phyloP scores from a whole-genome alignment of 2,888 invertebrate species.

The Hydroisotoma schaefferi region DNA sequence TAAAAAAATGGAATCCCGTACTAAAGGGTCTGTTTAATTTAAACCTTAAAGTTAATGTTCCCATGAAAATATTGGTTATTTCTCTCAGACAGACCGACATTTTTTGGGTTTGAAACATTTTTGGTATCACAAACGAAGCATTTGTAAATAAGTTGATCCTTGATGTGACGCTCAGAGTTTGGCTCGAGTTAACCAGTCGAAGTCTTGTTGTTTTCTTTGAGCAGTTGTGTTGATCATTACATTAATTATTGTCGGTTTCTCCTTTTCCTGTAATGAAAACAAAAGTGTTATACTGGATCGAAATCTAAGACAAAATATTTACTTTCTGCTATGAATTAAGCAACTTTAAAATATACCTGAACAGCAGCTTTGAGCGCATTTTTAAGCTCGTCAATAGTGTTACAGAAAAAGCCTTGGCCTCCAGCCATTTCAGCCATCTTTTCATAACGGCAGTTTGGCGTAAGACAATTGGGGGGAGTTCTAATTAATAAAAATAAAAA shows the following conservation, averaged over 20 bases:
- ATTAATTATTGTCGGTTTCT: constrained; percentile 83
- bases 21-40: too few species aligned
- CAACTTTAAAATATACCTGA: constrained; percentile 51
- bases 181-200: constrained; percentile 88
- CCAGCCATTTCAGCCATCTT: constrained; percentile 85
- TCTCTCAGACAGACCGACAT: too few species aligned
- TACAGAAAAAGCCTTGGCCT: constrained; percentile 73
- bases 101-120: background rate
- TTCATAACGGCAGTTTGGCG: constrained; percentile 78
- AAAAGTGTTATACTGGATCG: too few species aligned
- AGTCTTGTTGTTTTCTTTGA: constrained; percentile 84
- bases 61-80: constrained; percentile 1
- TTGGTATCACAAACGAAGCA: background rate
- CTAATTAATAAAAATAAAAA: constrained; percentile 56
- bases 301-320: background rate
- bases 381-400: constrained; percentile 71
- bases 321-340: background rate
- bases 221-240: constrained; percentile 83
- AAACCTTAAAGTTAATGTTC: background rate
- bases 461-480: constrained; percentile 77
- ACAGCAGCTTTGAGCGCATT: constrained; percentile 66
- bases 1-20: too few species aligned
- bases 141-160: background rate
- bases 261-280: constrained; percentile 56
- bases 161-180: constrained; percentile 62